Base-by-base conservation (phyloP, 2,113 vertebrate genomes). In the Pogona vitticeps region DNA sequence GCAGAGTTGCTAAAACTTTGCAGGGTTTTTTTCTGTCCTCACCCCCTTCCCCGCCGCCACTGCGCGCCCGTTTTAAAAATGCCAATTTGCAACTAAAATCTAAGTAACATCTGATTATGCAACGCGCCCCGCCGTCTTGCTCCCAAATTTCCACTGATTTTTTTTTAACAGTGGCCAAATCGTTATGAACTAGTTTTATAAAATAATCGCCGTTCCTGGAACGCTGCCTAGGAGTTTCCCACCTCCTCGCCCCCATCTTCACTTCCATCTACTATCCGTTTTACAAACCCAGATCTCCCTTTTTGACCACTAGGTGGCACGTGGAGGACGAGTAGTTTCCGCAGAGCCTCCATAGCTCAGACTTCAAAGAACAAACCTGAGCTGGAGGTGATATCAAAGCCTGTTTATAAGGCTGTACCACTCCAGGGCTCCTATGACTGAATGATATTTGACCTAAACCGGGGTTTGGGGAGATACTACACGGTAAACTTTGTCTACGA, bases 241-340 rank as follows among this genome's bases (percentile, higher is more conserved):
- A 1, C 15, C 5, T 10, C 17, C 61, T 21, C 18, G 18, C 61
- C 17, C n/a, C 61, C 61, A 23, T 65, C 61, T 26, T 65, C 61
- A 18, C 46, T 52, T 52, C 5, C 46, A 52, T 52, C 46, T 52
- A 52, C 46, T 52, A 52, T 10, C 10, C 10, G 46, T 52, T 52
- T 52, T 52, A 52, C 46, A 52, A 52, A 52, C 46, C 46, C 13
- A n/a, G 46, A 31, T 46, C 42, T 76, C 42, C 42, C 58, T 85
- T 38, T 38, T n/a, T 33, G 14, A 84, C 83, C 96, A 91, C 96
- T 96, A 96, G 96, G 92, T 96, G 96, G 96, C 95, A 94, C 0
- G 18, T 77, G 87, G 90, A 86, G 91, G 95, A 93, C 88, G 95
- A 94, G 88, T 88, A 93, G 92, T 59, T 94, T 40, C 88, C 89